These are phyloP conservation scores for Coecobrya sp. DNA, from an alignment of 2,888 invertebrate species.

Conservation along the genomic window DNA sequence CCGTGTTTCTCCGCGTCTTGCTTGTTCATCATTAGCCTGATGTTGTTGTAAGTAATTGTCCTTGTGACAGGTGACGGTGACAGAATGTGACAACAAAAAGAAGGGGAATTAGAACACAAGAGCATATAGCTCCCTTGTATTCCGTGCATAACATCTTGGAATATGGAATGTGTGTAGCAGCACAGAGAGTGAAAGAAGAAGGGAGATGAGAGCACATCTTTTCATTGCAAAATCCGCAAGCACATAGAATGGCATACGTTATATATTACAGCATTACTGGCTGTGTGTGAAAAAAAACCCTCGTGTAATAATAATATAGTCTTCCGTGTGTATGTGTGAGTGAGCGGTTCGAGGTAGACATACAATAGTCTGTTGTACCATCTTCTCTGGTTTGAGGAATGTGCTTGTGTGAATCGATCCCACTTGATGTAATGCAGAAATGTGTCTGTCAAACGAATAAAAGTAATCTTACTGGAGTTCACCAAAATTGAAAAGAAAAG, in stretches of 20 bases:
- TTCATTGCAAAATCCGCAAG: conserved; percentile 6
- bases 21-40: conserved; percentile 63
- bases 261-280: background rate
- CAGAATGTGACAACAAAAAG: conserved; percentile 58
- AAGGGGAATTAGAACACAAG: conserved; percentile 33
- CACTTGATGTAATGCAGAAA: conserved; percentile 15
- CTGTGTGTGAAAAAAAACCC: background rate
- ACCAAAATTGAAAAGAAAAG: conserved; percentile 45
- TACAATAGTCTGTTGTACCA: background rate
- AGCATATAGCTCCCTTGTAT: background rate
- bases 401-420: conserved; percentile 37
- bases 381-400: conserved; percentile 2
- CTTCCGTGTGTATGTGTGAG: background rate
- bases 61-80: conserved; percentile 73
- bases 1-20: conserved; percentile 52
- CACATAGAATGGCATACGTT: background rate
- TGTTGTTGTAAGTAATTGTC: conserved; percentile 63
- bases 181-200: conserved; percentile 21
- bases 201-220: background rate
- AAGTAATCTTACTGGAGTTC: conserved; percentile 25
- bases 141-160: background rate
- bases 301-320: background rate
- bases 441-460: conserved; percentile 38
- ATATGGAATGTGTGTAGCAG: conserved; percentile 1
- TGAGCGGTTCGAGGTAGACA: background rate